Evolutionary conservation across 2,888 invertebrate genomes (phyloP), one percentile per base, ranked within the genome.

Genomic region (Carterocephalus palaemon): DNA sequence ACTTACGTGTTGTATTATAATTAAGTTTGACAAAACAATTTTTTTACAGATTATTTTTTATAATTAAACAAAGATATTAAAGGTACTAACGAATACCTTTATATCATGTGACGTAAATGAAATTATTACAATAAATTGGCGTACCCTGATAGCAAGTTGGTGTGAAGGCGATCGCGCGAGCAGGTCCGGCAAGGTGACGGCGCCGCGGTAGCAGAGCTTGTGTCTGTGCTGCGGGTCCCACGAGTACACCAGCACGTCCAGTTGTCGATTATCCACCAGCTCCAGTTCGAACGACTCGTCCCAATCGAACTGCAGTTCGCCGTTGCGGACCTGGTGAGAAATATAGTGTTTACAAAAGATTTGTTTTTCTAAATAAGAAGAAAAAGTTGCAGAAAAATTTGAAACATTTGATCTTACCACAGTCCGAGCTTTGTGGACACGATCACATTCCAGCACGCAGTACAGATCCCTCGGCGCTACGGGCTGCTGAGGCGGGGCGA

Each of bases 151-250:
- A 6, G 98, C 98, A 50, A 98, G 81, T 67, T 95, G 95, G 77
- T 96, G 95, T 41, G 93, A 87, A 1, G 95, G 92, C n/a, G 94
- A 92, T 47, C 95, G 92, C 41, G 92, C 89, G 49, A 96, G 85
- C 49, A 97, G 84, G 24, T 95, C 93, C 1, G 94, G 93, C 53
- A 97, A 75, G 48, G 95, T 95, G 29, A 97, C 93, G 4, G 95
- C 94, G 16, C 96, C 96, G 60, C 95, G 93, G 79, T 97, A 98
- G 78, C 98, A 98, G 36, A 98, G 89, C 75, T 97, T 96, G 86
- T 98, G 99, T 63, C 99, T 90, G 70, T 96, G 96, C 75, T 98
- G 98, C 0, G 98, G 98, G 86, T 99, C 99, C 99, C 99, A 99
- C 4, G 97, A 98, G 83, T 99, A 99, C 37, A 99, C 96, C 56